A percentile compares a stretch with the other conserved stretches of the same genome.
These are phyloP conservation scores for Dallia pectoralis DNA, from an alignment of 2,797 vertebrate species.

Conservation along the genomic window DNA sequence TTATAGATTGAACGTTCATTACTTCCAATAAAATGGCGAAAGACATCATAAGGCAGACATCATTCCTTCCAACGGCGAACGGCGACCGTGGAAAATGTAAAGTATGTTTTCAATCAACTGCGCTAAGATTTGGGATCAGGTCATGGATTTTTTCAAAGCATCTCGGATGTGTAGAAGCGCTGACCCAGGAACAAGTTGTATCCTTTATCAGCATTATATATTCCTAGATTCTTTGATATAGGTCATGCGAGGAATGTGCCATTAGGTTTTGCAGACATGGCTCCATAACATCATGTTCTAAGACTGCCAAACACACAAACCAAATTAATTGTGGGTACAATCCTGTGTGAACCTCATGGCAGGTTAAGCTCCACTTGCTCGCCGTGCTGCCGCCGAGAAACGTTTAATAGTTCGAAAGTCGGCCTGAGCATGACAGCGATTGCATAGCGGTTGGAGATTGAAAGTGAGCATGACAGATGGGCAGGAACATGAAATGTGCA, in stretches of 20 bases:
- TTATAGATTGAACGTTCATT: conserved; percentile 60
- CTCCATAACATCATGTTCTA: conserved; percentile 34
- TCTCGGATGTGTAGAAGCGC: neutral
- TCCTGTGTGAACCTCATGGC: conserved; percentile 47
- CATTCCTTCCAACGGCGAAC: conserved; percentile 66
- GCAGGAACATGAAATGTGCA: too few relatives aligned
- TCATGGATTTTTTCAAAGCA: neutral
- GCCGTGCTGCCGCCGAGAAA: conserved; percentile 13
- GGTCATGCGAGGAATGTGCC: neutral
- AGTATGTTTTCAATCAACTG: conserved; percentile 62
- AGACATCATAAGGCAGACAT: too few relatives aligned
- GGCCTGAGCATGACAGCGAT: conserved; percentile 39
- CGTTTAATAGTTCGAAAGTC: conserved; percentile 36
- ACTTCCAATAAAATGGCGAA: conserved; percentile 62
- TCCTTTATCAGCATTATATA: neutral
- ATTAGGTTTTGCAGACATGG: conserved; percentile 34
- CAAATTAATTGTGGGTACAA: conserved; percentile 45
- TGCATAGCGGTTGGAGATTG: conserved; percentile 23
- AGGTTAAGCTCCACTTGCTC: conserved; percentile 35
- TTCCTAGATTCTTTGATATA: neutral
- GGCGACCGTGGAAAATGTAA: conserved; percentile 43
- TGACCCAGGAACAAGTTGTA: neutral
- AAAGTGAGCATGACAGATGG: neutral
- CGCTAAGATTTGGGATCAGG: conserved; percentile 35
- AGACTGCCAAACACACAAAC: conserved; percentile 25